Percentiles rank a stretch among this genome's conserved stretches.
These are phyloP conservation scores for Schizothorax lantsangensis DNA, from an alignment of 2,797 vertebrate genomes.

Conservation along the genomic window DNA sequence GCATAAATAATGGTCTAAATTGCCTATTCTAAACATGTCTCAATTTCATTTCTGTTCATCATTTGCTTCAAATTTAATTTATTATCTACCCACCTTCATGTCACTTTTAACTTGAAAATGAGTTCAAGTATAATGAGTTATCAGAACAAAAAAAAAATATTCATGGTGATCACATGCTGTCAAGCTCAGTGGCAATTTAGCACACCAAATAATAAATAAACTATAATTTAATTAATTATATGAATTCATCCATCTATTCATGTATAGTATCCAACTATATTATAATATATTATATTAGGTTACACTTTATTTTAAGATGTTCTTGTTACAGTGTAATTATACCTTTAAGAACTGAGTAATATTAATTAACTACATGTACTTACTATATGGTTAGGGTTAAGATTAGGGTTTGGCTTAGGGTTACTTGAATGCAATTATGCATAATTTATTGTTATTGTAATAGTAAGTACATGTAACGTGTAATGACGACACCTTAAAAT, in stretches of 20 bases:
- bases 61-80: background rate
- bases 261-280: background rate
- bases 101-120: background rate
- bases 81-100: background rate
- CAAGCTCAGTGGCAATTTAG: background rate
- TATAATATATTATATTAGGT: background rate
- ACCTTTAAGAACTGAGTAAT: too few species aligned
- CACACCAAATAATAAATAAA: background rate
- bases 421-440: background rate
- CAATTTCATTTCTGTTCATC: background rate
- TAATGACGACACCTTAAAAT: too few species aligned
- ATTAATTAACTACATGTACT: background rate
- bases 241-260: background rate
- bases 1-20: background rate
- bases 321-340: too few species aligned
- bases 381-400: background rate
- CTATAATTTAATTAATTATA: background rate
- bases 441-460: background rate
- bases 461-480: too few species aligned
- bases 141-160: background rate
- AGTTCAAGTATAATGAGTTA: background rate
- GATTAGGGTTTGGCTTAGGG: too few species aligned
- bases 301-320: too few species aligned
- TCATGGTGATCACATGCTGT: background rate
- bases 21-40: slow-evolving; percentile 3